phyloP scores from a whole-genome alignment of 1,140 invertebrate genomes.

The Babylonia areolata region DNA sequence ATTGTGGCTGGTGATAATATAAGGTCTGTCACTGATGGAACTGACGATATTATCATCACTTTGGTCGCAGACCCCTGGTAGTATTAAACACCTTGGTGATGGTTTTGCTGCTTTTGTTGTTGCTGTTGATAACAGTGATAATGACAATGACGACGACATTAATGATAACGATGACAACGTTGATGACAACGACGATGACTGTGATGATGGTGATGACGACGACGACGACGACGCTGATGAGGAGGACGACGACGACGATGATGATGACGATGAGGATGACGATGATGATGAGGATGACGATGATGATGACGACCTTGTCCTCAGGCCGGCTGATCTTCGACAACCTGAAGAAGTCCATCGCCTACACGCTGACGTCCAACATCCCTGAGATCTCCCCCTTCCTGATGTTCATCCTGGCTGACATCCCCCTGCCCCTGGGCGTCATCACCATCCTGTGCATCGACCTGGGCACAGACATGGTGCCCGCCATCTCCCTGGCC shows the following conservation, averaged over 20 bases:
- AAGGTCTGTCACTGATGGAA: too few relatives aligned
- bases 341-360: conserved; percentile 99
- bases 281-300: too few relatives aligned
- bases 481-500: conserved; percentile 98
- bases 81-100: background rate
- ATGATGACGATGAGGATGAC: background rate
- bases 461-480: conserved; percentile 99
- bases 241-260: background rate
- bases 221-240: background rate
- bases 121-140: background rate
- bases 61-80: too few relatives aligned
- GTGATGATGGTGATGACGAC: background rate
- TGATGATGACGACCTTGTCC: background rate
- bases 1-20: too few relatives aligned
- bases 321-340: conserved; percentile 96
- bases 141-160: background rate
- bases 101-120: background rate
- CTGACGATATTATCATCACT: too few relatives aligned
- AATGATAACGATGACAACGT: background rate
- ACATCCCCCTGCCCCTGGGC: conserved; percentile 97
- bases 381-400: conserved; percentile 99
- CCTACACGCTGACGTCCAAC: conserved; percentile 98
- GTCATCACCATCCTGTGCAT: conserved; percentile 99
- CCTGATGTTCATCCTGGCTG: conserved; percentile 97
- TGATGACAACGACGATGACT: background rate